A percentile compares a stretch with the other conserved stretches of the same genome.
Evolutionary conservation across 2,113 vertebrate genomes (phyloP).

Genomic region (Trochalopteron elliotii): DNA sequence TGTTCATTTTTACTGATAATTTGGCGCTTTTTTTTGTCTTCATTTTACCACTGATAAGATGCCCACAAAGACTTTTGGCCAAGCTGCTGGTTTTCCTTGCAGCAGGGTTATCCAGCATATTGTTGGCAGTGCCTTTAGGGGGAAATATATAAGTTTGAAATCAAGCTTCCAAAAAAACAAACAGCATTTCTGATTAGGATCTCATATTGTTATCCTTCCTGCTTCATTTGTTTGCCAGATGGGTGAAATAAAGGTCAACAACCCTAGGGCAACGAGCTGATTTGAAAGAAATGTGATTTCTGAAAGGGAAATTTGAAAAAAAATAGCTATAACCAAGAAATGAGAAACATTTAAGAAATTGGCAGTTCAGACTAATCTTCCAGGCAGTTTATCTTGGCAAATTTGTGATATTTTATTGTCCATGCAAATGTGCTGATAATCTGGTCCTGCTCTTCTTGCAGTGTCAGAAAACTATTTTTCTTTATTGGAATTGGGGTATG

Average conservation of each 20-base stretch:
- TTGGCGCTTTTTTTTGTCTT: not conserved
- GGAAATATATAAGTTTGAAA: slow-evolving; percentile 50
- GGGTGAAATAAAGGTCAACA: slow-evolving; percentile 72
- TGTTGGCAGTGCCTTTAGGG: slow-evolving; percentile 46
- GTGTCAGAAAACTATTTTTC: not conserved
- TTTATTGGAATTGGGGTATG: not conserved
- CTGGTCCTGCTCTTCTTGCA: not conserved
- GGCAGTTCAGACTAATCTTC: slow-evolving; percentile 48
- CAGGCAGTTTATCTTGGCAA: slow-evolving; percentile 16
- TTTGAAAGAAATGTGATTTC: slow-evolving; percentile 75
- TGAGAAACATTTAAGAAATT: slow-evolving; percentile 61
- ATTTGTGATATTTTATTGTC: slow-evolving; percentile 5
- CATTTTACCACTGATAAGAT: not conserved
- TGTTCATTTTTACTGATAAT: not conserved
- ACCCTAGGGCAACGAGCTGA: slow-evolving; percentile 62
- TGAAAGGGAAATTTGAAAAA: slow-evolving; percentile 70
- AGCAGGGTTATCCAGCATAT: too few species aligned
- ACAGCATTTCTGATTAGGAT: slow-evolving; percentile 59
- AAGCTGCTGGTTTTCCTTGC: slow-evolving; percentile 8
- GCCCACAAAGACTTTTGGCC: not conserved
- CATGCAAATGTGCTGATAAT: not conserved
- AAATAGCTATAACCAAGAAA: slow-evolving; percentile 63
- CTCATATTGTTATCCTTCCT: slow-evolving; percentile 73
- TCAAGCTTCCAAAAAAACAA: slow-evolving; percentile 35
- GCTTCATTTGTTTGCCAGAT: slow-evolving; percentile 80